Evolutionary conservation across 2,113 vertebrate genomes (phyloP).

Genomic region (Tricholaema leucomelas): DNA sequence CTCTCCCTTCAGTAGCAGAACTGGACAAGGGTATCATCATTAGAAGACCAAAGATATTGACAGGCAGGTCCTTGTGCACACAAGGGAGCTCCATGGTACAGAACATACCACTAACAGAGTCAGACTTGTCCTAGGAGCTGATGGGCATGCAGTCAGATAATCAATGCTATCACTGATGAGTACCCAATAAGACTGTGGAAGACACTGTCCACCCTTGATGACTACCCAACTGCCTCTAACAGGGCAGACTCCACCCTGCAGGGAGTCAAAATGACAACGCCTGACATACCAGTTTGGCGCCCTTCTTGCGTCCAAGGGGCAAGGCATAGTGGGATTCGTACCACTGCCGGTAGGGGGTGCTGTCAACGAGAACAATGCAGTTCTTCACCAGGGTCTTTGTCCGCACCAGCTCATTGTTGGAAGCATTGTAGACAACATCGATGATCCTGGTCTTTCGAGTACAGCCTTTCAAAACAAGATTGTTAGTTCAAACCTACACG

Average conservation of each 20-base stretch:
- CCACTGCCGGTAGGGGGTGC: constrained; percentile 97
- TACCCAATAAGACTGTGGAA: background rate
- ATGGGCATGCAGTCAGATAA: fast-evolving
- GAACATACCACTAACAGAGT: background rate
- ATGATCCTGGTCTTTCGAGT: constrained; percentile 98
- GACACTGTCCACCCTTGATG: fast-evolving
- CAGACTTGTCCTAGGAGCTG: background rate
- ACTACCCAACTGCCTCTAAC: background rate
- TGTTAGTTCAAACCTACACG: background rate
- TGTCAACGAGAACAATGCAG: constrained; percentile 93
- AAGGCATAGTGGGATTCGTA: constrained; percentile 94
- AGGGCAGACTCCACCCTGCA: background rate
- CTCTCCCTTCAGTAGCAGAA: constrained; percentile 91
- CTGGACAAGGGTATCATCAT: constrained; percentile 89
- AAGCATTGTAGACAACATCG: constrained; percentile 98
- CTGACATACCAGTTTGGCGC: constrained; percentile 90
- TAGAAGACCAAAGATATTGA: constrained; percentile 71
- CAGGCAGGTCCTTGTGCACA: background rate
- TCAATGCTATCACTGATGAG: fast-evolving
- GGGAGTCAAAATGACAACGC: fast-evolving
- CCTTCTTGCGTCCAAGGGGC: constrained; percentile 97
- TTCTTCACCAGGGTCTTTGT: constrained; percentile 99
- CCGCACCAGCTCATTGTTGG: constrained; percentile 97
- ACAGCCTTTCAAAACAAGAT: constrained; percentile 82
- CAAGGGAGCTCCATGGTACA: fast-evolving